phyloP scores from a whole-genome alignment of 2,113 vertebrate species.

The Tetraodon nigroviridis region DNA sequence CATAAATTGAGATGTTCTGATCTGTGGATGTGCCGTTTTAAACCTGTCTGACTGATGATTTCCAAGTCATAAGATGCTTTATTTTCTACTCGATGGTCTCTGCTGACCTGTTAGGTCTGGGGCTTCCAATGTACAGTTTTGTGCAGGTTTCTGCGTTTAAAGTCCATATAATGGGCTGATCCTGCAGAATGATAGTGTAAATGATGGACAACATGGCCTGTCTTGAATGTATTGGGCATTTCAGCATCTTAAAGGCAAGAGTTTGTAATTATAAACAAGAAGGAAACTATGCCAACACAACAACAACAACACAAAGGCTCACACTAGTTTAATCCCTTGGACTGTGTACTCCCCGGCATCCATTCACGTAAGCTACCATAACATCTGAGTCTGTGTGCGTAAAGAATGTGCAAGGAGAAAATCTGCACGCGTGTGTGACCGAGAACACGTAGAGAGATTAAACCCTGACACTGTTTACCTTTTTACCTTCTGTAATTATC shows the following conservation, averaged over 20 bases:
- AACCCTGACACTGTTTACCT: too few relatives aligned
- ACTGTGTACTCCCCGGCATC: slow-evolving; percentile 33
- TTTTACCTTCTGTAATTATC: background rate
- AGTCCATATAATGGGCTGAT: slow-evolving; percentile 17
- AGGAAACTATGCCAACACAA: slow-evolving; percentile 43
- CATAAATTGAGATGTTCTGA: too few relatives aligned
- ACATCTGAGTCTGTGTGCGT: slow-evolving; percentile 37
- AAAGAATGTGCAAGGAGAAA: background rate
- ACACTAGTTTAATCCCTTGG: slow-evolving; percentile 29
- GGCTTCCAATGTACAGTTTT: too few relatives aligned
- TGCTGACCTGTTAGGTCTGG: too few relatives aligned
- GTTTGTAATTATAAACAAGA: slow-evolving; percentile 20
- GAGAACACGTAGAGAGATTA: slow-evolving; percentile 12
- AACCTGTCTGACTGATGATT: too few relatives aligned
- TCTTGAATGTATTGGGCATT: background rate
- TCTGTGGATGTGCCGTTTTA: too few relatives aligned
- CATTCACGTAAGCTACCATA: slow-evolving; percentile 51
- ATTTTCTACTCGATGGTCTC: too few relatives aligned
- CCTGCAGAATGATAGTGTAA: slow-evolving; percentile 13
- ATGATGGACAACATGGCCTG: slow-evolving; percentile 26
- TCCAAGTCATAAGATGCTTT: too few relatives aligned
- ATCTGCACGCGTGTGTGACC: slow-evolving; percentile 22
- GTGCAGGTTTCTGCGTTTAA: too few relatives aligned
- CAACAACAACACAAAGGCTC: slow-evolving; percentile 29
- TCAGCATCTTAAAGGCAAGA: slow-evolving; percentile 35